Conservation (phyloP, 1,140 invertebrate genomes). For the Archivesica marissinica region DNA sequence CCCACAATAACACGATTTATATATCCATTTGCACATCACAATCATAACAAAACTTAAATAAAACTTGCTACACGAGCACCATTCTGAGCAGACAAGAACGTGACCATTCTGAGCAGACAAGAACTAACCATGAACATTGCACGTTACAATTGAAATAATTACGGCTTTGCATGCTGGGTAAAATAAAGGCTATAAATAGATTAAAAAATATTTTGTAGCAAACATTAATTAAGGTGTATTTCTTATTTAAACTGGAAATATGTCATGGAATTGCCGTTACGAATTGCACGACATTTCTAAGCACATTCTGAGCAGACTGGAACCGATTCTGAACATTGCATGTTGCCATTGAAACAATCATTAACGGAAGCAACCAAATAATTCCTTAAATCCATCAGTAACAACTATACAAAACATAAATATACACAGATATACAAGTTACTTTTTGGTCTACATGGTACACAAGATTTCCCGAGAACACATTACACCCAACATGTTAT, state of each 20-base stretch:
- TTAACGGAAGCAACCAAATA: background rate
- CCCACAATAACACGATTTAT: background rate
- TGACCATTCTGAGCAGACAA: slow-evolving; percentile 18
- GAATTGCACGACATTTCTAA: background rate
- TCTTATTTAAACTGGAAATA: too few relatives aligned
- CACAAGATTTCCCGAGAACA: background rate
- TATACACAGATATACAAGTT: slow-evolving; percentile 13
- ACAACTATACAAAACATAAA: slow-evolving; percentile 20
- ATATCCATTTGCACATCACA: background rate
- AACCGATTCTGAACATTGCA: slow-evolving; percentile 14
- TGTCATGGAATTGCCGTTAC: too few relatives aligned
- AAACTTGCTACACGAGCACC: too few relatives aligned
- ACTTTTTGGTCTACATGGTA: slow-evolving; percentile 5
- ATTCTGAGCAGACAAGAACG: too few relatives aligned
- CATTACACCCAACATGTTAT: background rate
- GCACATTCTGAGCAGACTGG: slow-evolving; percentile 2
- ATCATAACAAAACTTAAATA: slow-evolving; percentile 1
- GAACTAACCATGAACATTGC: slow-evolving; percentile 19
- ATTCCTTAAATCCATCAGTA: background rate
- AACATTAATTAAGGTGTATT: too few relatives aligned
- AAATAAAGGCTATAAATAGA: too few relatives aligned
- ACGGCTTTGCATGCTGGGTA: too few relatives aligned
- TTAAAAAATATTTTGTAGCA: too few relatives aligned
- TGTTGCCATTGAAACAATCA: background rate
- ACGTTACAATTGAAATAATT: background rate